phyloP scores from a whole-genome alignment of 2,113 vertebrate species.

The Maccullochella peelii region DNA sequence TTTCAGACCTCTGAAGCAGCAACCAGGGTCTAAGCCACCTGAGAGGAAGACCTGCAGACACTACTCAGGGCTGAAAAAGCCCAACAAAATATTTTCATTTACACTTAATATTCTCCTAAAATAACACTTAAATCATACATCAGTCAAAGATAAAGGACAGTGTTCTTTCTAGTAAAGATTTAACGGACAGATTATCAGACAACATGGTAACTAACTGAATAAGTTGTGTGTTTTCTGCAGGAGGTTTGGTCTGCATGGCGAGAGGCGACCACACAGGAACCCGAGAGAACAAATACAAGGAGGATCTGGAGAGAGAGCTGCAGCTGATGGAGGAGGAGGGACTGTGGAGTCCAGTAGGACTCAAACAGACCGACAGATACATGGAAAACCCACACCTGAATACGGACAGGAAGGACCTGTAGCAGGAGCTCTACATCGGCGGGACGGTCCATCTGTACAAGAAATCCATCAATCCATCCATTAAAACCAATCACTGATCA shows the following conservation, averaged over 20 bases:
- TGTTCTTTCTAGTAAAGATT: too few species aligned
- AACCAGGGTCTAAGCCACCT: too few species aligned
- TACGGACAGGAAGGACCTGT: neutral
- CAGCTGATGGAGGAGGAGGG: constrained; percentile 50
- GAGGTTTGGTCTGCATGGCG: constrained; percentile 24
- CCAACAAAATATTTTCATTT: too few species aligned
- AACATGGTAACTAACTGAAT: too few species aligned
- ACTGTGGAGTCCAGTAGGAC: constrained; percentile 16
- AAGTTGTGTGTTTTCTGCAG: constrained; percentile 17
- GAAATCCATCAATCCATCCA: neutral
- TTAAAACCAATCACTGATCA: neutral
- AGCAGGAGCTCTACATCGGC: neutral
- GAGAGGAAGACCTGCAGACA: too few species aligned
- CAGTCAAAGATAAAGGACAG: too few species aligned
- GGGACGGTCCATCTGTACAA: constrained; percentile 30
- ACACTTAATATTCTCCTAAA: too few species aligned
- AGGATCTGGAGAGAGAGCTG: constrained; percentile 37
- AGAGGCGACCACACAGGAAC: neutral
- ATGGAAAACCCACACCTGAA: constrained; percentile 11
- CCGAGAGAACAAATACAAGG: neutral
- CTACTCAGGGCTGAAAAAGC: too few species aligned
- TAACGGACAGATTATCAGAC: too few species aligned
- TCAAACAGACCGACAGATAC: neutral
- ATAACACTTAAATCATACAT: too few species aligned
- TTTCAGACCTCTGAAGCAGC: too few species aligned